A percentile compares a stretch with the other conserved stretches of the same genome.
Evolutionary conservation across 2,113 vertebrate species (phyloP).

Genomic region (Pachycephala philippinensis): DNA sequence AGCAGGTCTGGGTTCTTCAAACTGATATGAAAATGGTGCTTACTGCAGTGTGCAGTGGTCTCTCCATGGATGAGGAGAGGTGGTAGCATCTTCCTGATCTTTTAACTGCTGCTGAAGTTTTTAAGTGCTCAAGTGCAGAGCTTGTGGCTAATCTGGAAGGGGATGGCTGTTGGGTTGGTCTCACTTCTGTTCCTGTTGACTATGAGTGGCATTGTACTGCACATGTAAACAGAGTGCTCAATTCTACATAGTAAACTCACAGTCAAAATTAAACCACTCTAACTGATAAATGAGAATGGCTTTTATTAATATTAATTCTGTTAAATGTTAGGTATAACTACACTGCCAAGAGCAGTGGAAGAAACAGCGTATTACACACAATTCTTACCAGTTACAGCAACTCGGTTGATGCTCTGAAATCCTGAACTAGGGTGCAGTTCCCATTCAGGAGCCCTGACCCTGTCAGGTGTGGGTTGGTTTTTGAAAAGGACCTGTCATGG

Average conservation of each 20-base stretch:
- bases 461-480: neutral
- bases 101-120: neutral
- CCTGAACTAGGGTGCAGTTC: neutral
- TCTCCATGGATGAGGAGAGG: neutral
- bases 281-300: neutral
- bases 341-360: fast-evolving
- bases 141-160: neutral
- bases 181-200: neutral
- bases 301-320: neutral
- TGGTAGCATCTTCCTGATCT: neutral
- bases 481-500: fast-evolving
- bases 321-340: neutral
- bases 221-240: neutral
- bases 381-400: fast-evolving
- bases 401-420: neutral
- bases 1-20: neutral
- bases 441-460: fast-evolving
- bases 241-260: neutral
- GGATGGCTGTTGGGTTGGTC: neutral
- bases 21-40: neutral
- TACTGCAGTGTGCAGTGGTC: neutral
- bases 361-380: fast-evolving
- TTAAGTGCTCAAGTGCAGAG: neutral
- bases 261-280: neutral
- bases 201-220: neutral